A percentile compares a stretch with the other conserved stretches of the same genome.
Evolutionary conservation across 2,113 vertebrate species (phyloP).

Genomic region (Syngnathus floridae): DNA sequence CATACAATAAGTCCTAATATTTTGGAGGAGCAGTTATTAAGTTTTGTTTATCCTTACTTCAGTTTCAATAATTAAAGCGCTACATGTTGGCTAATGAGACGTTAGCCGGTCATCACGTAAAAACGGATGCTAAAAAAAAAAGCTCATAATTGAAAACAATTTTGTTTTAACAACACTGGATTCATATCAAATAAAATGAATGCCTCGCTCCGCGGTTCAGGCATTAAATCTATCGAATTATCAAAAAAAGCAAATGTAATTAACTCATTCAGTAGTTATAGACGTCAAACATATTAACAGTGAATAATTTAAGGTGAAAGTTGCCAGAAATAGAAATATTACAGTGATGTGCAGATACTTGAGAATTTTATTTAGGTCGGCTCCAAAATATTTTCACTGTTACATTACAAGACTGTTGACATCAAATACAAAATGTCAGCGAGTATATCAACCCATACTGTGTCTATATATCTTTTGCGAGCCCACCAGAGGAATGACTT

Average conservation of each 20-base stretch:
- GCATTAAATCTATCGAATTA: no score
- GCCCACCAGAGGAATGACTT: conserved; percentile 26
- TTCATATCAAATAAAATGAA: background rate
- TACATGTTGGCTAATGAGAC: no score
- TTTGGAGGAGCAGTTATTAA: background rate
- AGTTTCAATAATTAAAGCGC: no score
- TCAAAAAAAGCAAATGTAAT: background rate
- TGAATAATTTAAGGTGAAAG: background rate
- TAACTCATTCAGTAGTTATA: background rate
- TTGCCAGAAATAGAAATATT: background rate
- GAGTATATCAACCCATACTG: background rate
- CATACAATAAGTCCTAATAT: no score
- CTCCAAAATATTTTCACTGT: background rate
- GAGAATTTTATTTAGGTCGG: background rate
- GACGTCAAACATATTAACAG: background rate
- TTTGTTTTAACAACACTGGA: background rate
- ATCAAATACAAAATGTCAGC: conserved; percentile 1
- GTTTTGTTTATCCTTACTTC: no score
- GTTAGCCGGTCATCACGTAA: no score
- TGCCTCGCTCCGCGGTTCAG: no score
- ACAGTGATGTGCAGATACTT: background rate
- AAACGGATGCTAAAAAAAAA: background rate
- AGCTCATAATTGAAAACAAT: background rate
- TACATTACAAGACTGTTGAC: background rate
- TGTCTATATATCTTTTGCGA: conserved; percentile 1